A percentile compares a stretch with the other conserved stretches of the same genome.
Conservation (phyloP, 2,888 invertebrate species). For the Congeria kusceri region DNA sequence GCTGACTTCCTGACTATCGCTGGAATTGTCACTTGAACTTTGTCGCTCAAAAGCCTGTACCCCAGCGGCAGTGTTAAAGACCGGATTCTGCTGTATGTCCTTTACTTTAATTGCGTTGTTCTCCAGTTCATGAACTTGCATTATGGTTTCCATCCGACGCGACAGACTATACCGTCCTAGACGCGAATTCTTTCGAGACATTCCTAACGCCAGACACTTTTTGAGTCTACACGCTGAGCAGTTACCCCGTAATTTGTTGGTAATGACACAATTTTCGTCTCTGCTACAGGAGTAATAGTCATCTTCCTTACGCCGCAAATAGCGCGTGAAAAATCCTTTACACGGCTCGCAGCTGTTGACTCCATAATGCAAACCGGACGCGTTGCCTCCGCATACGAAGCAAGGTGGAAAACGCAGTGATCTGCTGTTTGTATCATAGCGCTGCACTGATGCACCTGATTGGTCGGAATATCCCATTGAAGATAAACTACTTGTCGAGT, state of each 20-base stretch:
- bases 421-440: slow-evolving; percentile 7
- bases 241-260: slow-evolving; percentile 52
- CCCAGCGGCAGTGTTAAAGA: no score
- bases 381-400: slow-evolving; percentile 54
- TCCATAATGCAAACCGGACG: slow-evolving; percentile 59
- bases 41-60: no score
- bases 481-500: no score
- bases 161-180: slow-evolving; percentile 57
- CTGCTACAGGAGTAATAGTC: slow-evolving; percentile 46
- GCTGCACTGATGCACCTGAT: neutral
- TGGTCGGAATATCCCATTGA: no score
- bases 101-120: slow-evolving; percentile 7
- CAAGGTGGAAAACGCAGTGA: slow-evolving; percentile 57
- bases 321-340: slow-evolving; percentile 58
- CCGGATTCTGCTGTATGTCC: no score
- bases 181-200: slow-evolving; percentile 54
- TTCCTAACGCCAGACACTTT: slow-evolving; percentile 54
- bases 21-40: no score
- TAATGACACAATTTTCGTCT: slow-evolving; percentile 42
- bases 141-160: slow-evolving; percentile 49
- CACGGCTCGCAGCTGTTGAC: slow-evolving; percentile 61
- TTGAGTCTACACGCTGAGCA: slow-evolving; percentile 55
- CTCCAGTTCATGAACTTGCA: slow-evolving; percentile 52
- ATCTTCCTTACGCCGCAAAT: slow-evolving; percentile 45
- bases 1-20: no score